Base-by-base conservation (phyloP, 2,888 invertebrate genomes). In the Brenthis ino region DNA sequence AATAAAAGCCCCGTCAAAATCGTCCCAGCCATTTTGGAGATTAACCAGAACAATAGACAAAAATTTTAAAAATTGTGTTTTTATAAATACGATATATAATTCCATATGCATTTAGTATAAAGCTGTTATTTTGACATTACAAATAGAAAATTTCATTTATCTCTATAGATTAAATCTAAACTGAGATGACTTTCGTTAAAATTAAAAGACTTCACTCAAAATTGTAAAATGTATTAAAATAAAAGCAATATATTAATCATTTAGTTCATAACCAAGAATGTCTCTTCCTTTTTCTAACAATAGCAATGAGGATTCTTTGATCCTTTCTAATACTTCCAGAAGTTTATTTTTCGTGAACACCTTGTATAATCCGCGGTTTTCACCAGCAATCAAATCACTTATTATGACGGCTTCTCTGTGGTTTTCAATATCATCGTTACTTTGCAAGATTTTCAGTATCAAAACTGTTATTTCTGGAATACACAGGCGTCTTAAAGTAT, bases 381-480 rank as follows among this genome's bases (percentile, higher is more conserved):
- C 98, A 2, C 95, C 95, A 12, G 97, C 96, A 67, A 99, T 91
- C 68, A 96, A 91, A 86, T 98, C 96, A 8, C 97, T 95, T 56
- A 99, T 85, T 79, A 96, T 95, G 5, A 94, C 77, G 53, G 91
- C 93, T 82, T 93, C 93, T 63, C 96, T 89, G 77, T 97, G 96
- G 77, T 96, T 96, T n/a, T 95, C 94, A 76, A 96, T 94, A 77
- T 96, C 95, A 72, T 95, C 95, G 77, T 95, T 95, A 76, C 96
- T 95, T 75, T 95, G 95, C 80, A 98, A 93, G 20, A 98, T 96
- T 70, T 95, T 96, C 75, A 97, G 94, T 47, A 98, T 92, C 50
- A 98, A 91, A 69, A 97, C 91, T 6, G 95, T 95, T 65, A 97
- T 93, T 93, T 98, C 96, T 1, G 98, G 98, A 78, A 99, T 95